Conservation (phyloP, 2,113 vertebrate genomes). For the Ophthalmolycus amberensis region DNA sequence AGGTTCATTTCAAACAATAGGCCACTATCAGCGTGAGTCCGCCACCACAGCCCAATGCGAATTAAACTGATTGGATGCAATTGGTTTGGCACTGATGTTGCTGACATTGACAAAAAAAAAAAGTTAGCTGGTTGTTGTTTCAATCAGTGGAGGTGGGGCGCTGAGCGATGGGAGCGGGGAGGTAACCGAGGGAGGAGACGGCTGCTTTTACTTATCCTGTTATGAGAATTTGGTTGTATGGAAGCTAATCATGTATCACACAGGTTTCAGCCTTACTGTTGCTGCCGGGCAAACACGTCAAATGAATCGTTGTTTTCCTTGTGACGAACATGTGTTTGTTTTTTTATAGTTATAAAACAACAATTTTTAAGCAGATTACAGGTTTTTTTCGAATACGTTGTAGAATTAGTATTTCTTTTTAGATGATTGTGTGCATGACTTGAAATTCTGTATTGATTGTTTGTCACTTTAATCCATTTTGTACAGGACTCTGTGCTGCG, state of each 20-base stretch:
- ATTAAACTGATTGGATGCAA: constrained; percentile 66
- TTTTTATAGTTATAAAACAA: not conserved
- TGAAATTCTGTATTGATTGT: not conserved
- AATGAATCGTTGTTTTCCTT: not conserved
- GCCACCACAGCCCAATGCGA: constrained; percentile 47
- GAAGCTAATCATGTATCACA: constrained; percentile 17
- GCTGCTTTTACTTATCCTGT: constrained; percentile 66
- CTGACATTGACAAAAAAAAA: constrained; percentile 70
- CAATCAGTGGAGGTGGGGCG: constrained; percentile 51
- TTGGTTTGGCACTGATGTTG: constrained; percentile 62
- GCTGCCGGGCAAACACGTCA: not conserved
- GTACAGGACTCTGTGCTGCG: constrained; percentile 7
- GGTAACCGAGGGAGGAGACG: constrained; percentile 36
- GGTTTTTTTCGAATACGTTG: too few relatives aligned
- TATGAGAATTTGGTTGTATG: constrained; percentile 36
- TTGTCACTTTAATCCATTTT: constrained; percentile 29
- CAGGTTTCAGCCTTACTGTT: constrained; percentile 10
- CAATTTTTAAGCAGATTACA: not conserved
- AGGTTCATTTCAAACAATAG: constrained; percentile 70
- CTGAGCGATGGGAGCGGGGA: constrained; percentile 42
- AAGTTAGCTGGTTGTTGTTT: constrained; percentile 70
- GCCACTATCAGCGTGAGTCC: constrained; percentile 59
- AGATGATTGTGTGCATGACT: not conserved
- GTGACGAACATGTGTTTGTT: not conserved
- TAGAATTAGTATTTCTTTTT: not conserved